Percentiles rank a stretch among this genome's conserved stretches.
phyloP scores from a whole-genome alignment of 2,888 invertebrate genomes.

The Atrina japonica region DNA sequence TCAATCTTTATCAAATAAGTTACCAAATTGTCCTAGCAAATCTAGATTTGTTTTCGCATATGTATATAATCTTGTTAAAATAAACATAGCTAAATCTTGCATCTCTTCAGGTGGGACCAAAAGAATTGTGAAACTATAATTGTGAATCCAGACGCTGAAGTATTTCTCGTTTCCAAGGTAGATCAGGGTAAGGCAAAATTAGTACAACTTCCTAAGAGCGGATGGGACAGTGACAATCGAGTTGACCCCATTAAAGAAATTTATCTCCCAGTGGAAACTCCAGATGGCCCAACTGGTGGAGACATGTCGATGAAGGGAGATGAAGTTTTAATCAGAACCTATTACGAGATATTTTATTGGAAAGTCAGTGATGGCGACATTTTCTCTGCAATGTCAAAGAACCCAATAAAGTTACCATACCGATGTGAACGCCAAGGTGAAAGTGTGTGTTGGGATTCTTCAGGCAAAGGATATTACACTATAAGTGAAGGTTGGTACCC shows the following conservation, averaged over 20 bases:
- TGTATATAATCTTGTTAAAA: too few relatives aligned
- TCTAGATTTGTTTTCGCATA: too few relatives aligned
- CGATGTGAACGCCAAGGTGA: slow-evolving; percentile 53
- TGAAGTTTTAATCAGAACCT: slow-evolving; percentile 46
- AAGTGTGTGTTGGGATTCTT: slow-evolving; percentile 48
- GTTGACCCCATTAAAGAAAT: slow-evolving; percentile 39
- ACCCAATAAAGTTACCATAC: slow-evolving; percentile 47
- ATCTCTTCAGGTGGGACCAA: slow-evolving; percentile 53
- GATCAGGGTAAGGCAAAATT: slow-evolving; percentile 42
- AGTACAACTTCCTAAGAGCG: slow-evolving; percentile 48
- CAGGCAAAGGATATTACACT: slow-evolving; percentile 52
- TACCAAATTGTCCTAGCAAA: too few relatives aligned
- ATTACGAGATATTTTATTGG: slow-evolving; percentile 44
- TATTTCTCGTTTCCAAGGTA: slow-evolving; percentile 57
- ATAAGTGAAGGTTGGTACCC: slow-evolving; percentile 47
- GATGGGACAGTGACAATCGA: slow-evolving; percentile 45
- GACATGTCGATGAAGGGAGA: slow-evolving; percentile 55
- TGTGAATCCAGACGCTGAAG: slow-evolving; percentile 50
- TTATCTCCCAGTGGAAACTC: slow-evolving; percentile 32
- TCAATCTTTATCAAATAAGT: too few relatives aligned
- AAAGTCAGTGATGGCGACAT: slow-evolving; percentile 47
- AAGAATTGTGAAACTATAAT: slow-evolving; percentile 57
- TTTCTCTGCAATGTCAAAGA: slow-evolving; percentile 19
- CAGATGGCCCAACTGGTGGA: slow-evolving; percentile 46
- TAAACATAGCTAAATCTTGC: background rate